These are phyloP conservation scores for Sinocyclocheilus maitianheensis DNA, from an alignment of 2,113 vertebrate genomes.

Conservation along the genomic window DNA sequence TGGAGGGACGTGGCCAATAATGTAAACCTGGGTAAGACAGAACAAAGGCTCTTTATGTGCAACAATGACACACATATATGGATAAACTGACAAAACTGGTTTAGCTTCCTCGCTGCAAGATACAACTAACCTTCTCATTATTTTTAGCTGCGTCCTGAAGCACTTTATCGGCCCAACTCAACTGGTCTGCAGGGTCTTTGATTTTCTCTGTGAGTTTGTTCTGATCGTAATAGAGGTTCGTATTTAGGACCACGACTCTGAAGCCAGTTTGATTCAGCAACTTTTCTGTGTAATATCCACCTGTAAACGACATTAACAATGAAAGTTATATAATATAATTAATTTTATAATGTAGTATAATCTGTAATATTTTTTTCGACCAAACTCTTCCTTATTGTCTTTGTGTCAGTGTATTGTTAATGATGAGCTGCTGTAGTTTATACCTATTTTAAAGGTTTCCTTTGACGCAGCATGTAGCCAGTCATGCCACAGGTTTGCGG, in stretches of 20 bases:
- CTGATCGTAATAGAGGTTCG: constrained; percentile 90
- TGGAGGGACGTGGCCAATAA: constrained; percentile 89
- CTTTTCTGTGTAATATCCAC: constrained; percentile 90
- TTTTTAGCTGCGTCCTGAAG: constrained; percentile 78
- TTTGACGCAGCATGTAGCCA: constrained; percentile 83
- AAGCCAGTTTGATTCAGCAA: constrained; percentile 70
- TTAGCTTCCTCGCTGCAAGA: neutral
- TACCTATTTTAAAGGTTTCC: constrained; percentile 82
- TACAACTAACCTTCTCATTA: constrained; percentile 80
- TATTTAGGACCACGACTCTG: constrained; percentile 88
- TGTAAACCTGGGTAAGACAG: constrained; percentile 80
- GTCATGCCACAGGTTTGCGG: constrained; percentile 80
- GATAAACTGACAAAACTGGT: neutral
- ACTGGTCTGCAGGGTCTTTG: constrained; percentile 85
- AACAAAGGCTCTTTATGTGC: neutral
- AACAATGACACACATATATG: neutral
- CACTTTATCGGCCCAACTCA: constrained; percentile 83
- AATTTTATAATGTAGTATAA: neutral
- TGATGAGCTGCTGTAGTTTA: neutral
- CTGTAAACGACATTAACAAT: constrained; percentile 66
- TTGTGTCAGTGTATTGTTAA: neutral
- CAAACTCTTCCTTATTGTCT: neutral
- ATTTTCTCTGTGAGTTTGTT: constrained; percentile 74
- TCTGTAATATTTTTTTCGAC: neutral
- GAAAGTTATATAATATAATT: neutral